Percentiles rank a stretch among this genome's conserved stretches.
phyloP scores from a whole-genome alignment of 2,113 vertebrate species.

The Boulengeromyrus knoepffleri region DNA sequence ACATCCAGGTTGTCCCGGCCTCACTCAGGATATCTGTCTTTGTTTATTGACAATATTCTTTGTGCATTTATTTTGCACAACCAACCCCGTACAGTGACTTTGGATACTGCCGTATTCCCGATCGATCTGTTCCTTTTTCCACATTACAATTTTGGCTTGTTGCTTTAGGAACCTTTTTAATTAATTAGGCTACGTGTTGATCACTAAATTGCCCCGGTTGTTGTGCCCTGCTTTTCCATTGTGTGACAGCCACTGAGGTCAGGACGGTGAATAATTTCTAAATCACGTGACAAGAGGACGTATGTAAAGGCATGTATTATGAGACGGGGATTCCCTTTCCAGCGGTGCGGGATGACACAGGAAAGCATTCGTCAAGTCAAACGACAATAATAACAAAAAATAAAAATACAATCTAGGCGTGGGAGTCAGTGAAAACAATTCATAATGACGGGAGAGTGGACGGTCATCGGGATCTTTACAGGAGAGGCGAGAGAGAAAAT shows the following conservation, averaged over 20 bases:
- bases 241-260: neutral
- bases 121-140: neutral
- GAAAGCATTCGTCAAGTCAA: neutral
- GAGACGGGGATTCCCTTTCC: neutral
- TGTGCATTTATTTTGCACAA: neutral
- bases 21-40: neutral
- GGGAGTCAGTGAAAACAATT: neutral
- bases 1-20: neutral
- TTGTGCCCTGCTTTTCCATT: neutral
- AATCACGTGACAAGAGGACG: neutral
- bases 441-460: neutral
- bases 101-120: neutral
- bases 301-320: neutral
- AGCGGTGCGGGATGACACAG: neutral
- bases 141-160: neutral
- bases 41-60: neutral
- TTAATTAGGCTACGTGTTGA: neutral
- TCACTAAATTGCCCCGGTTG: neutral
- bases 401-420: neutral
- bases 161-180: neutral
- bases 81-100: neutral
- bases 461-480: neutral
- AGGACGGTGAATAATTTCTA: neutral
- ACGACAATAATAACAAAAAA: neutral
- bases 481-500: neutral